Base-by-base conservation (phyloP, 2,888 invertebrate species). In the Bimastos eiseni region DNA sequence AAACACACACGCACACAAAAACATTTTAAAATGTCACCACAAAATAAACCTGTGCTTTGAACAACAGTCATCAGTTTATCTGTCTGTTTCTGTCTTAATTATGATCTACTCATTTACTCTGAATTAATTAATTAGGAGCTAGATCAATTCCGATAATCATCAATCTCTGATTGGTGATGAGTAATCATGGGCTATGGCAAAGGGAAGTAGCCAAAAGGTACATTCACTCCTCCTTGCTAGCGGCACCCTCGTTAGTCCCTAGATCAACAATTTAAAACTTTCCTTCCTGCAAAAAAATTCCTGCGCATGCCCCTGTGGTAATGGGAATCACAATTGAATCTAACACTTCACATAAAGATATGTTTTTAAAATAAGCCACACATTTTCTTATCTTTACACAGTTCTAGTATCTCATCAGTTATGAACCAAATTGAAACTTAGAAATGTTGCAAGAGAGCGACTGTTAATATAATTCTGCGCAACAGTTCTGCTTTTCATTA, bases 1-100 rank as follows among this genome's bases (percentile, higher is more conserved):
- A 70, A 70, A n/a, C 30, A 70, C 70, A 70, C 70, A 70, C 70
- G n/a, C 70, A 70, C 70, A 70, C n/a, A n/a, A n/a, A n/a, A n/a
- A n/a, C n/a, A n/a, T 70, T n/a, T 70, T 17, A 70, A 8, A n/a
- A n/a, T 70, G 70, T n/a, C n/a, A n/a, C 70, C n/a, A 70, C 8
- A 70, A 70, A 70, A 70, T 30, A 70, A n/a, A 70, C 70, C 17
- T n/a, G 70, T 70, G 70, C 70, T 70, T 70, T 70, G 70, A n/a
- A 70, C 70, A 70, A 70, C 70, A 70, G n/a, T 70, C 70, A 70
- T 11, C n/a, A n/a, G 70, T n/a, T 70, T 70, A 70, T n/a, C 70
- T 30, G n/a, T 70, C n/a, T 70, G 13, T 70, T n/a, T 70, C 30
- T 70, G 30, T 30, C 8, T 70, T n/a, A 8, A 30, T 70, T 70